A percentile compares a stretch with the other conserved stretches of the same genome.
These are phyloP conservation scores for Tiliacea citrago DNA, from an alignment of 2,888 invertebrate species.

Conservation along the genomic window DNA sequence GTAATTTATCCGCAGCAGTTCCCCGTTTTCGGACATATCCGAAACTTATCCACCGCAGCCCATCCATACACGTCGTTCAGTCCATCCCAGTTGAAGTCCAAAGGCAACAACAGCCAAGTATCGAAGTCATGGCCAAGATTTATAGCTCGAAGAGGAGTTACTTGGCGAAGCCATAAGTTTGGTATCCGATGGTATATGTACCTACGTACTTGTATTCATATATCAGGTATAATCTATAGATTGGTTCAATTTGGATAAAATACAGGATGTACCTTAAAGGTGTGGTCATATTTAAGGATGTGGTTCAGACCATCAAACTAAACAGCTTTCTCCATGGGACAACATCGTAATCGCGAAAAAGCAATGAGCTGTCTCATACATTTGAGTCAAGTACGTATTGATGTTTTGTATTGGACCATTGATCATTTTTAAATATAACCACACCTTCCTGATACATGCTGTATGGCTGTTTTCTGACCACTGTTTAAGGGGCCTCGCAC, in stretches of 20 bases:
- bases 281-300: no score
- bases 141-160: conserved; percentile 43
- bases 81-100: conserved; percentile 44
- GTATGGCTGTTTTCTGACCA: no score
- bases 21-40: conserved; percentile 26
- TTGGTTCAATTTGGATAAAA: neutral
- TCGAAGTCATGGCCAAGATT: conserved; percentile 56
- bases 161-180: conserved; percentile 44
- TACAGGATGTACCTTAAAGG: no score
- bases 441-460: no score
- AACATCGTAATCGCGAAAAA: neutral
- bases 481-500: no score
- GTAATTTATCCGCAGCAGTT: conserved; percentile 16
- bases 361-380: no score
- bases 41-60: conserved; percentile 33
- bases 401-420: neutral
- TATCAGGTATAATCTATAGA: conserved; percentile 8
- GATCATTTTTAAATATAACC: neutral
- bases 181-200: neutral
- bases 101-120: conserved; percentile 50
- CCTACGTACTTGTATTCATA: neutral
- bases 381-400: no score
- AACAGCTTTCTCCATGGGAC: neutral
- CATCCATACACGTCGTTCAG: conserved; percentile 56
- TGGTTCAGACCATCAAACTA: neutral